phyloP scores from a whole-genome alignment of 1,140 invertebrate species.

The Bombus turneri region DNA sequence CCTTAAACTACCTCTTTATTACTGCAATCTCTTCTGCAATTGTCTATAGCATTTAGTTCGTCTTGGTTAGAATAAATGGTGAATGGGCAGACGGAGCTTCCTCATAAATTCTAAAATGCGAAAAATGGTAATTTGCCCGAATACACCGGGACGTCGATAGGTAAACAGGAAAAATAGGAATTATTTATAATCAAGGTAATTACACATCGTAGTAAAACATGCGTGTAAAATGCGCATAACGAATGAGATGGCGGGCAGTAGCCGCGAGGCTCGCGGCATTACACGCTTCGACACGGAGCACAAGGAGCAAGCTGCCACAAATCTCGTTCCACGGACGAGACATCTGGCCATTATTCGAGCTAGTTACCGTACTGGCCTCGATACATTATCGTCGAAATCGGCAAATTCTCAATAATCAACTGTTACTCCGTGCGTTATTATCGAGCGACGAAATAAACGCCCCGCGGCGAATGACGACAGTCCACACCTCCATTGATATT shows the following conservation, averaged over 20 bases:
- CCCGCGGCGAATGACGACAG: too few species aligned
- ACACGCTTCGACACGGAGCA: not conserved
- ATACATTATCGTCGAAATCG: constrained; percentile 20
- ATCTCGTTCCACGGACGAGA: constrained; percentile 3
- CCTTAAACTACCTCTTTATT: too few species aligned
- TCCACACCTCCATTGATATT: too few species aligned
- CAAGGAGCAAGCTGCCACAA: constrained; percentile 12
- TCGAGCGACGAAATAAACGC: not conserved
- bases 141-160: too few species aligned
- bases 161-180: not conserved
- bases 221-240: not conserved
- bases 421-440: not conserved
- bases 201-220: not conserved
- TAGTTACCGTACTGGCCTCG: not conserved
- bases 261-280: not conserved
- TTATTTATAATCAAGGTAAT: not conserved
- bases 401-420: not conserved
- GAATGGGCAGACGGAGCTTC: not conserved
- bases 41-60: too few species aligned
- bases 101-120: too few species aligned
- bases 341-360: constrained; percentile 11
- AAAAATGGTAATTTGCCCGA: too few species aligned
- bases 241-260: not conserved
- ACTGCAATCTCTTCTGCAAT: too few species aligned
- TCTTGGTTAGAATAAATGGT: not conserved